Base-by-base conservation (phyloP, 2,797 vertebrate genomes). In the Parambassis ranga region DNA sequence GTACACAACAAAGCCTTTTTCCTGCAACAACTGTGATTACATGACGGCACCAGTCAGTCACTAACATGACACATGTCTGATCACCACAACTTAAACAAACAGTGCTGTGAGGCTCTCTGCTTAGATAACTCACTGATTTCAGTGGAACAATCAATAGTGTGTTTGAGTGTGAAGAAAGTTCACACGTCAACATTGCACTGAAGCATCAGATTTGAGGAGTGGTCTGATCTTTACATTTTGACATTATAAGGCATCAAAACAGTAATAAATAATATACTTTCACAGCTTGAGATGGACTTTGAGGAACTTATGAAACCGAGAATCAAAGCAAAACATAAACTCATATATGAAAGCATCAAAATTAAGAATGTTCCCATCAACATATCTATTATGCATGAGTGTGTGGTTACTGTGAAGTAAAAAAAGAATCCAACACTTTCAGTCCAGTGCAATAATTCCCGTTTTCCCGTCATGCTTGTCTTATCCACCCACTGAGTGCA, bases 21-120 rank as follows among this genome's bases (percentile, higher is more conserved):
- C 18, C 57, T 43, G 47, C 52, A 77, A 69, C 52, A 82, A 61
- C 59, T 57, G 35, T 53, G 41, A 65, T 75, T 61, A 69, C 38
- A 39, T 57, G 64, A 77, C 30, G 59, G 52, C 49, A 30, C n/a
- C 51, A 53, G 49, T 44, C 59, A 41, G 19, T 64, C 58, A 65
- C 24, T 41, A 23, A 33, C 49, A 58, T 49, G 24, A 79, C 23
- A 63, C 37, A 24, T 13, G 28, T 58, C 60, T 46, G 61, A 56
- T 38, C 38, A 31, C 26, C 26, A 5, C 32, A 61, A 31, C 9
- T 4, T n/a, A 7, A 48, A 24, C 22, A 33, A 37, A 49, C 22
- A 66, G 20, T 3, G 0, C 16, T 24, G 11, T 32, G 28, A 39
- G 14, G n/a, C 14, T 15, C 10, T 30, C 5, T 28, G 23, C n/a